These are phyloP conservation scores for Falco naumanni DNA, from an alignment of 2,797 vertebrate species.

Conservation along the genomic window DNA sequence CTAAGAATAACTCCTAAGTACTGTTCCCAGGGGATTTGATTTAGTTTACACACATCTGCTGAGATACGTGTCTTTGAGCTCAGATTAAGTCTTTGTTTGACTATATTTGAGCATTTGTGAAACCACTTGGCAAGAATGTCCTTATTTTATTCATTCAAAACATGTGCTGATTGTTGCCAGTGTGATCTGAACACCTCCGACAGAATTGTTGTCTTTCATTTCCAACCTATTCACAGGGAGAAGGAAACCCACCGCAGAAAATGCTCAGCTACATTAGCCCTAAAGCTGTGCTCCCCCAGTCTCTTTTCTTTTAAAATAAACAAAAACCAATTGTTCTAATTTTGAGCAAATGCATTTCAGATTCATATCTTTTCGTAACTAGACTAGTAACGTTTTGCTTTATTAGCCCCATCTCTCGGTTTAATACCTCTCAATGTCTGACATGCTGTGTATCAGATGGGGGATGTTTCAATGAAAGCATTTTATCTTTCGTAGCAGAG, in stretches of 20 bases:
- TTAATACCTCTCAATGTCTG: not conserved
- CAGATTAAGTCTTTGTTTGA: slow-evolving; percentile 71
- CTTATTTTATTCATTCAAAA: slow-evolving; percentile 51
- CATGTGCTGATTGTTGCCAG: slow-evolving; percentile 39
- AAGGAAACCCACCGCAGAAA: not conserved
- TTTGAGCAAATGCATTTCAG: not conserved
- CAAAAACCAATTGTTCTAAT: not conserved
- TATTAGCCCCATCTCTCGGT: not conserved
- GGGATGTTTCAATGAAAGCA: not conserved
- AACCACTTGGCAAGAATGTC: slow-evolving; percentile 60
- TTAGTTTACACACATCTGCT: slow-evolving; percentile 70
- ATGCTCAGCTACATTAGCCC: not conserved
- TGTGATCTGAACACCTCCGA: slow-evolving; percentile 12
- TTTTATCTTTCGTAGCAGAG: not conserved
- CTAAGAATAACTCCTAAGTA: slow-evolving; percentile 69
- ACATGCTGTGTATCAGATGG: not conserved
- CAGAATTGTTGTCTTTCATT: not conserved
- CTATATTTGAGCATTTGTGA: slow-evolving; percentile 56
- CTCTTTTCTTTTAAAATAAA: not conserved
- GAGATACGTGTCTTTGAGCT: slow-evolving; percentile 68
- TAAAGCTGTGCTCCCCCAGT: not conserved
- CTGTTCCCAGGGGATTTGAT: slow-evolving; percentile 36
- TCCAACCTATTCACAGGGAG: not conserved
- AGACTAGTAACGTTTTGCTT: not conserved
- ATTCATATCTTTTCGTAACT: not conserved